phyloP scores from a whole-genome alignment of 2,113 vertebrate genomes.

The Gorsachius goisagi region DNA sequence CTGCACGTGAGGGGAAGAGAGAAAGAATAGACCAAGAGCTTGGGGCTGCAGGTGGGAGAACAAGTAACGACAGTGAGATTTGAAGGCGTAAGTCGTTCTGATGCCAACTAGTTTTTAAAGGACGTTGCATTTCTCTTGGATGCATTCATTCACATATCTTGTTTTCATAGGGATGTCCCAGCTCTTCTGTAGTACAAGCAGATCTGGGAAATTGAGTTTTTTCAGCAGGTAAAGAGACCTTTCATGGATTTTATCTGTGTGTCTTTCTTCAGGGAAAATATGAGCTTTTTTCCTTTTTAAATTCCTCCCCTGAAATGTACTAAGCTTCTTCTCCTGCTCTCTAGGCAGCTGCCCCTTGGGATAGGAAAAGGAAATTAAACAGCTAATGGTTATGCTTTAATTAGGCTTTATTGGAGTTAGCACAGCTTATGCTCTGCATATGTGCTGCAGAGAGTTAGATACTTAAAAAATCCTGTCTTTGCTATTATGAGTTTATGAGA shows the following conservation, averaged over 20 bases:
- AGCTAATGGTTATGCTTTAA: constrained; percentile 69
- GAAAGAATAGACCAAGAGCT: not conserved
- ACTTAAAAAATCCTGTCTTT: constrained; percentile 61
- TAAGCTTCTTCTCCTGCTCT: constrained; percentile 23
- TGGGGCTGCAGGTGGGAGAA: not conserved
- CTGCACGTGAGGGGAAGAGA: not conserved
- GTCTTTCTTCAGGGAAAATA: not conserved
- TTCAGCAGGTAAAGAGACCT: not conserved
- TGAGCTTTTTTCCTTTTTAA: not conserved
- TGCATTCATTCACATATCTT: not conserved
- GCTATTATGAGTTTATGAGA: constrained; percentile 92
- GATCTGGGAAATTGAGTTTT: not conserved
- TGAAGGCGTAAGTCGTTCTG: not conserved
- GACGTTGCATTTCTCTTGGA: not conserved
- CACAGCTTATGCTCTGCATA: constrained; percentile 60
- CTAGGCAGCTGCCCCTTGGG: constrained; percentile 42
- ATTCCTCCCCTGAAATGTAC: not conserved
- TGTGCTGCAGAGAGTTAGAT: not conserved
- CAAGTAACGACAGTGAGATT: not conserved
- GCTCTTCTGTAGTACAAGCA: not conserved
- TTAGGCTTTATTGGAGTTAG: constrained; percentile 82
- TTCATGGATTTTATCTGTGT: not conserved
- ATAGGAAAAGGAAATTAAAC: constrained; percentile 58
- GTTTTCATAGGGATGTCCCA: not conserved
- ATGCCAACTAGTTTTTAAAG: not conserved